These are phyloP conservation scores for Listronotus oregonensis DNA, from an alignment of 1,140 invertebrate species.

Conservation along the genomic window DNA sequence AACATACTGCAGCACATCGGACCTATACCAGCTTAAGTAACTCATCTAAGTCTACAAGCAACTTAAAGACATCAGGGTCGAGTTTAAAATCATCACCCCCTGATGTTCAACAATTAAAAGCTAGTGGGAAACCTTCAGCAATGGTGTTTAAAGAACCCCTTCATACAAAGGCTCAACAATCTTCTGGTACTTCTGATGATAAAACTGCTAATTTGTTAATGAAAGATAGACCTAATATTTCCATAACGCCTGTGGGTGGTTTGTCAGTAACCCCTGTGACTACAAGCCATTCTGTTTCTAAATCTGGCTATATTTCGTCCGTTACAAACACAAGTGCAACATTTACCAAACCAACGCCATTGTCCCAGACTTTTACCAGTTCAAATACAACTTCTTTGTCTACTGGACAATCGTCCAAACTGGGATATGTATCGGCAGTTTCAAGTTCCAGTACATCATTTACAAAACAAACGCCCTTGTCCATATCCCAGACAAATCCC, in stretches of 20 bases:
- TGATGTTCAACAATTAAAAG: slow-evolving; percentile 1
- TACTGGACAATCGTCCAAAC: background rate
- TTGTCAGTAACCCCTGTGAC: background rate
- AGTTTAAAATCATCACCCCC: slow-evolving; percentile 1
- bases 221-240: slow-evolving; percentile 52
- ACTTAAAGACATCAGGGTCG: background rate
- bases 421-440: too few species aligned
- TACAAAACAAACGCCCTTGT: too few species aligned
- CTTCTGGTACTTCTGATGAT: slow-evolving; percentile 18
- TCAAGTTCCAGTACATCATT: too few species aligned
- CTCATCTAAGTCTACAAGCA: background rate
- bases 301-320: background rate
- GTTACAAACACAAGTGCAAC: background rate
- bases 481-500: too few species aligned
- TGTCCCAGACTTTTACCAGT: background rate
- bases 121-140: background rate
- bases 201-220: slow-evolving; percentile 42
- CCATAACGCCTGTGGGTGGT: slow-evolving; percentile 50
- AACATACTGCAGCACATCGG: background rate
- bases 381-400: background rate
- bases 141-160: slow-evolving; percentile 29
- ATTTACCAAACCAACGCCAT: background rate
- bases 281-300: background rate
- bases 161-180: slow-evolving; percentile 14
- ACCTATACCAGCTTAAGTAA: background rate